phyloP scores from a whole-genome alignment of 2,113 vertebrate genomes.

The Promerops cafer region DNA sequence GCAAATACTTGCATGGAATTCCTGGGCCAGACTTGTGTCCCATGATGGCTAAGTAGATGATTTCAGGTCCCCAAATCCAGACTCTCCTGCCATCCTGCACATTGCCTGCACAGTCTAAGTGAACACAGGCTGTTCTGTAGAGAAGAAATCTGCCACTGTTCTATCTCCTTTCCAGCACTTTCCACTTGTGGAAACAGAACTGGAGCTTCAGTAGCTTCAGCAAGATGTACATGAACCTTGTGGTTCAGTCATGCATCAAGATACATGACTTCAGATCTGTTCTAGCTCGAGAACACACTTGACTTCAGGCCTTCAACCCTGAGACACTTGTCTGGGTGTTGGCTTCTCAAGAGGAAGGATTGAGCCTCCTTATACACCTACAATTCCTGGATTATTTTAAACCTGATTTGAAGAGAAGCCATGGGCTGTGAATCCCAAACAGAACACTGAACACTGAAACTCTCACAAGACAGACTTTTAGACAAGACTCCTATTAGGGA shows the following conservation, averaged over 20 bases:
- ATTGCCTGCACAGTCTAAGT: not conserved
- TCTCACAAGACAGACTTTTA: not conserved
- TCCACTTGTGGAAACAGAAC: not conserved
- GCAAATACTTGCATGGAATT: not conserved
- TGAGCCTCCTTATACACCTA: not conserved
- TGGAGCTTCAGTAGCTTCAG: not conserved
- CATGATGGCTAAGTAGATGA: not conserved
- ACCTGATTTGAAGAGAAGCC: not conserved
- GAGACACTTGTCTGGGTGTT: not conserved
- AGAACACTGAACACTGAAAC: not conserved
- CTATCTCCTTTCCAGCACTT: not conserved
- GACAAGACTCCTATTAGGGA: not conserved
- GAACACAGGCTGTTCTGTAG: not conserved
- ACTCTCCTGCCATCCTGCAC: not conserved
- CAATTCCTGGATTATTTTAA: not conserved
- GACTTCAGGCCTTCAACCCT: not conserved
- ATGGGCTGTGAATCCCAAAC: not conserved
- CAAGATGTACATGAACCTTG: not conserved
- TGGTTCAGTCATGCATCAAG: not conserved
- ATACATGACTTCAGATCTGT: not conserved
- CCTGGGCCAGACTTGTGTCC: not conserved
- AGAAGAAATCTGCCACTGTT: not conserved
- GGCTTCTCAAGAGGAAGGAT: not conserved
- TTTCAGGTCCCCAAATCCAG: not conserved
- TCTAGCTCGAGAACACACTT: not conserved